A percentile compares a stretch with the other conserved stretches of the same genome.
These are phyloP conservation scores for Anthopleura xanthogrammica DNA, from an alignment of 92 coral and sea anemone species.

Conservation along the genomic window DNA sequence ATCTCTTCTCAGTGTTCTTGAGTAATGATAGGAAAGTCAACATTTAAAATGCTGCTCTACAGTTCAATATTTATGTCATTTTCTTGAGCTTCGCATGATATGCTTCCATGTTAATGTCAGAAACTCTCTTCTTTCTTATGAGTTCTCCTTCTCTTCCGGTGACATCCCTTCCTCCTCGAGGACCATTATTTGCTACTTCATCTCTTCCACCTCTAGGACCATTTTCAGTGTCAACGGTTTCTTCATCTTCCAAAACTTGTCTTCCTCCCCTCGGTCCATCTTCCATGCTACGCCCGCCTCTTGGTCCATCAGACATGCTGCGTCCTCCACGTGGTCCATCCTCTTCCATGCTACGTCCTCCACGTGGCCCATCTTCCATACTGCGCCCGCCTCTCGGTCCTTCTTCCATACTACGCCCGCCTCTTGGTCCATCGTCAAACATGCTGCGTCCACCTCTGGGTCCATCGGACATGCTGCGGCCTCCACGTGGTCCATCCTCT, in stretches of 20 bases:
- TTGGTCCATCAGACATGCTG: conserved; percentile 40
- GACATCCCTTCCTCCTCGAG: conserved; percentile 61
- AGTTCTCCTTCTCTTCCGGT: background rate
- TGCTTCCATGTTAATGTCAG: background rate
- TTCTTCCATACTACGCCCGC: conserved; percentile 25
- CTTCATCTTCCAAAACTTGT: background rate
- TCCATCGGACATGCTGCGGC: conserved; percentile 41
- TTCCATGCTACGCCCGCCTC: conserved; percentile 53
- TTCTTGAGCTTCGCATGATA: conserved; percentile 3
- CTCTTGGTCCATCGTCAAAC: conserved; percentile 23
- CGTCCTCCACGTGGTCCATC: conserved; percentile 67
- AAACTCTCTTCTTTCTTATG: conserved; percentile 16
- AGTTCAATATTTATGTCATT: background rate
- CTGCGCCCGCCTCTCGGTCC: conserved; percentile 64
- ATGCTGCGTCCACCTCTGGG: conserved; percentile 60
- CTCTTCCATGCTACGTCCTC: conserved; percentile 33
- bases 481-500: conserved; percentile 14
- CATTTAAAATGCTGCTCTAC: background rate
- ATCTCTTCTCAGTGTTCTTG: background rate
- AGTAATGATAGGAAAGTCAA: background rate
- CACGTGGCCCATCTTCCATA: conserved; percentile 43
- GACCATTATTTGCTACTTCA: conserved; percentile 34
- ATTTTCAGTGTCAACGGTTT: background rate
- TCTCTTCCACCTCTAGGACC: conserved; percentile 79
- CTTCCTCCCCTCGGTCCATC: conserved; percentile 61